Evolutionary conservation across 2,113 vertebrate species (phyloP).

Genomic region (Gymnobelideus leadbeateri): DNA sequence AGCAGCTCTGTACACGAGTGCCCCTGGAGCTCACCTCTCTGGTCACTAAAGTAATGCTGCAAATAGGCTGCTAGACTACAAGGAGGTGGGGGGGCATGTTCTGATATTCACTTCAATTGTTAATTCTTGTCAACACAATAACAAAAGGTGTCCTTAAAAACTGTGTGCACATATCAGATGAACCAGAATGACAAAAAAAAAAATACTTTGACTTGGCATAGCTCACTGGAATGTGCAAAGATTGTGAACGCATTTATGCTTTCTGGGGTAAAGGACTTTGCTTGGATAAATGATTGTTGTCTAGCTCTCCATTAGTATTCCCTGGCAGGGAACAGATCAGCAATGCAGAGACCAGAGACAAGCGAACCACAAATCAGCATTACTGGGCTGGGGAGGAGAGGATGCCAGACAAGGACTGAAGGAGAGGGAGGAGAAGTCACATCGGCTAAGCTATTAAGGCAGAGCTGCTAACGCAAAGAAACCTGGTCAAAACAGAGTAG

Average conservation of each 20-base stretch:
- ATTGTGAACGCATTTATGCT: slow-evolving; percentile 54
- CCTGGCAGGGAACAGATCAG: slow-evolving; percentile 63
- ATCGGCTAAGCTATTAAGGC: slow-evolving; percentile 67
- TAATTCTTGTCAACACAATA: slow-evolving; percentile 75
- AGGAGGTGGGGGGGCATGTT: slow-evolving; percentile 44
- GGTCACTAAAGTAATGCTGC: slow-evolving; percentile 78
- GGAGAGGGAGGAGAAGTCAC: slow-evolving; percentile 56
- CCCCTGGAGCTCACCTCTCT: slow-evolving; percentile 66
- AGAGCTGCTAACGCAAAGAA: slow-evolving; percentile 82
- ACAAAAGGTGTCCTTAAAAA: slow-evolving; percentile 71
- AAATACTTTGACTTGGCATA: slow-evolving; percentile 66
- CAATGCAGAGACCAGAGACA: neutral
- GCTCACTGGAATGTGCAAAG: slow-evolving; percentile 64
- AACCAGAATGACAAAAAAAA: slow-evolving; percentile 65
- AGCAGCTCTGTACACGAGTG: slow-evolving; percentile 76
- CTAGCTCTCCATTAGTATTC: slow-evolving; percentile 68
- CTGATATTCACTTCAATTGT: slow-evolving; percentile 67
- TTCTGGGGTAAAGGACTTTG: slow-evolving; percentile 47
- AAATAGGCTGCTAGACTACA: slow-evolving; percentile 65
- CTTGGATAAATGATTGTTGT: slow-evolving; percentile 58
- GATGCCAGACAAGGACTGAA: slow-evolving; percentile 34
- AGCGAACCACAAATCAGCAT: slow-evolving; percentile 71
- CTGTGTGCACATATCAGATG: slow-evolving; percentile 47
- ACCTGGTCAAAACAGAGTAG: slow-evolving; percentile 86
- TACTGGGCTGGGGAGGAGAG: slow-evolving; percentile 33